Evolutionary conservation across 2,888 invertebrate genomes (phyloP).

Genomic region (Mythimna impura): DNA sequence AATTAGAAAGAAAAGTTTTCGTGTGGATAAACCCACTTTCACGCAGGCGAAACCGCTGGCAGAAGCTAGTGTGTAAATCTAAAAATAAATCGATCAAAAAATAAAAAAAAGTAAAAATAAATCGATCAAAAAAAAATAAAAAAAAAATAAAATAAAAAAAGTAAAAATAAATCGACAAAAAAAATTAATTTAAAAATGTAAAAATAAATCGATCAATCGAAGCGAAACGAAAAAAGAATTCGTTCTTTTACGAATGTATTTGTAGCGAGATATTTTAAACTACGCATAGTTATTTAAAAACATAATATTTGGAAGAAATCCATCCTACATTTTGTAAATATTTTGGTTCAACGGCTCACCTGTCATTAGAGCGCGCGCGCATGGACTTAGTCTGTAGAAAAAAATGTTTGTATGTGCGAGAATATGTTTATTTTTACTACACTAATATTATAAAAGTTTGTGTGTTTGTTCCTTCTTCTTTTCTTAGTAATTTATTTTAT

Average conservation of each 20-base stretch:
- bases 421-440: constrained; percentile 3
- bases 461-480: too few species aligned
- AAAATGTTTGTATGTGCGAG: constrained; percentile 3
- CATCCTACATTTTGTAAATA: constrained; percentile 43
- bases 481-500: too few species aligned
- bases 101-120: background rate
- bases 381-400: constrained; percentile 2
- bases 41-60: too few species aligned
- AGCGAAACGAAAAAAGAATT: background rate
- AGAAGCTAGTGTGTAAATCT: background rate
- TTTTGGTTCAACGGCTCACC: constrained; percentile 50
- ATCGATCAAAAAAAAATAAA: background rate
- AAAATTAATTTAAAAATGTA: too few species aligned
- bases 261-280: constrained; percentile 8
- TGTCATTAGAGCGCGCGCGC: constrained; percentile 26
- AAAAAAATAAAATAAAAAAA: too few species aligned
- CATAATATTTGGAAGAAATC: constrained; percentile 48
- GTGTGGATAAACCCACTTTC: too few species aligned
- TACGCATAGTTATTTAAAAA: constrained; percentile 5
- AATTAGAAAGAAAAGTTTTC: too few species aligned
- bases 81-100: background rate
- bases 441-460: too few species aligned
- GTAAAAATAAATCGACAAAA: background rate
- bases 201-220: constrained; percentile 3
- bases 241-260: background rate